Base-by-base conservation (phyloP, 2,797 vertebrate genomes). In the Spheniscus humboldti region DNA sequence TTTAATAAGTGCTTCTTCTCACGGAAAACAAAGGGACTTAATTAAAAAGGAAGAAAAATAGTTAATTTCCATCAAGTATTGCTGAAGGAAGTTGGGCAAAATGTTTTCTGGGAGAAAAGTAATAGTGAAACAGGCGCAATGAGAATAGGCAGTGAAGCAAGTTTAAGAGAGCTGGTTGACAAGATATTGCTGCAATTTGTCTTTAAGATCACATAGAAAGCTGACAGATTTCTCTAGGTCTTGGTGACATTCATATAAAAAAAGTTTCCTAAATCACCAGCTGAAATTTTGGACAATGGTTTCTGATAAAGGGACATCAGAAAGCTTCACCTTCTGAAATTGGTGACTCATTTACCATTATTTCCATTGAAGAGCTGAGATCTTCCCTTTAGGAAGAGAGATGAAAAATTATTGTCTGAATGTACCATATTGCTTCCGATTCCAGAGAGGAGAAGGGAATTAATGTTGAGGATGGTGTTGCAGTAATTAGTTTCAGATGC, bases 251-350 rank as follows among this genome's bases (percentile, higher is more conserved):
- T 96, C 90, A 74, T 88, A 94, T 95, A 92, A 92, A 87, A 92
- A 94, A 96, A 92, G 75, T 35, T 67, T 96, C 48, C 88, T 96
- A 86, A 98, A 97, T 98, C 97, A 95, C 73, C 71, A 75, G 76
- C 82, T 98, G 93, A 97, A 95, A 98, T 97, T 96, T 86, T 15
- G 52, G 88, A 96, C 94, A 92, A 88, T 96, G 88, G 81, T 59
- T 96, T 93, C 88, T 96, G 91, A 92, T 92, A 97, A 97, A 97
- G 52, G 88, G 79, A 89, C 41, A 27, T 68, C 22, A 35, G 92
- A 88, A 87, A 91, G 41, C 69, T 96, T 97, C 92, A 92, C 96
- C 96, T 97, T 92, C 94, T 89, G 91, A 94, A 96, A 96, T 72
- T 67, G 91, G 88, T 94, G 86, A 86, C 93, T 96, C 91, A 97